Percentiles rank a stretch among this genome's conserved stretches.
Evolutionary conservation across 2,888 invertebrate genomes (phyloP).

Genomic region (Cryptocheilus praepositus): DNA sequence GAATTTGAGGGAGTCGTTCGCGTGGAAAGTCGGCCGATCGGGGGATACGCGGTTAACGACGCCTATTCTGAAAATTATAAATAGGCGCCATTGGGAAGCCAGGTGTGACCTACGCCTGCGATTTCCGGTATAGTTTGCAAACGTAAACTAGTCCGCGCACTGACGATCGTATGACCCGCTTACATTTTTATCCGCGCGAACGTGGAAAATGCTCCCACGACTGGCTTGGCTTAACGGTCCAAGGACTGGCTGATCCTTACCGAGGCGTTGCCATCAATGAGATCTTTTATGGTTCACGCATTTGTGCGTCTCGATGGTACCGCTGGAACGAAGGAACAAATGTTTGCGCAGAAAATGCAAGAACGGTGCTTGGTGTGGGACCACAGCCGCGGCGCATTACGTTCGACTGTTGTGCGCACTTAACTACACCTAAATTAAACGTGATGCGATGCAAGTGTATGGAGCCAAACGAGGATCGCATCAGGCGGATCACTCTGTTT

Average conservation of each 20-base stretch:
- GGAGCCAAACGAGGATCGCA: too few relatives aligned
- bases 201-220: conserved; percentile 1
- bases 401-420: too few relatives aligned
- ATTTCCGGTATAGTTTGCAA: conserved; percentile 49
- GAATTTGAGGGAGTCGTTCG: conserved; percentile 29
- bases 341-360: too few relatives aligned
- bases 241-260: background rate
- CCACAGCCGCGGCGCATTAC: too few relatives aligned
- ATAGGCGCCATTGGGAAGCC: conserved; percentile 54
- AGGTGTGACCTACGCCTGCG: conserved; percentile 58
- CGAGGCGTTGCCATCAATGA: conserved; percentile 6
- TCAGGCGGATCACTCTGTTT: too few relatives aligned
- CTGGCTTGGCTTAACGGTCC: background rate
- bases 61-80: conserved; percentile 50
- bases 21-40: conserved; percentile 44
- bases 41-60: conserved; percentile 26
- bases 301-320: background rate
- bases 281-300: conserved; percentile 4
- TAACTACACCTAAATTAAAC: too few relatives aligned
- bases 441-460: too few relatives aligned
- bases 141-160: conserved; percentile 50
- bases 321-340: background rate
- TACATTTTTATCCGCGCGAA: conserved; percentile 24
- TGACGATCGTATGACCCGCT: conserved; percentile 37
- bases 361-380: too few relatives aligned